phyloP scores from a whole-genome alignment of 2,888 invertebrate genomes.

The Hirtodrosophila histrioides region DNA sequence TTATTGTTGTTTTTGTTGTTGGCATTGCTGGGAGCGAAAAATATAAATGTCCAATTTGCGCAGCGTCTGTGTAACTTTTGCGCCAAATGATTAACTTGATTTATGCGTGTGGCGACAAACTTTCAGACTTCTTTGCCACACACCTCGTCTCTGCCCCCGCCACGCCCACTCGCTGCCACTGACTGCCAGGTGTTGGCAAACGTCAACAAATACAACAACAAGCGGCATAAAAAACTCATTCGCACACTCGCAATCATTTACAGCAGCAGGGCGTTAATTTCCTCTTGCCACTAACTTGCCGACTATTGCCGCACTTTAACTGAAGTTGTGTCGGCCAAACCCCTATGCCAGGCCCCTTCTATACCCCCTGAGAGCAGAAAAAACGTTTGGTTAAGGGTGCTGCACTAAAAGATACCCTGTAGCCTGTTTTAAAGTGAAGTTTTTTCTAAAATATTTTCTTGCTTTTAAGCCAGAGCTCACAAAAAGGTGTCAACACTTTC shows the following conservation, averaged over 20 bases:
- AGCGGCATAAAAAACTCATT: conserved; percentile 57
- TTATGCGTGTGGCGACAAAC: conserved; percentile 77
- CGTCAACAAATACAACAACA: conserved; percentile 27
- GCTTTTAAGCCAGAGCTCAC: too few relatives aligned
- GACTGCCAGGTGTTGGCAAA: conserved; percentile 1
- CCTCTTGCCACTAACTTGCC: conserved; percentile 58
- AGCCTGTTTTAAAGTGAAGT: too few relatives aligned
- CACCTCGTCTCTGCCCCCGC: conserved; percentile 16
- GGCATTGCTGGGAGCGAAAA: conserved; percentile 51
- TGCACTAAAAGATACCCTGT: too few relatives aligned
- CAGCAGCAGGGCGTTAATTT: conserved; percentile 69
- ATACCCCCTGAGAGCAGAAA: too few relatives aligned
- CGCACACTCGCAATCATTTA: conserved; percentile 51
- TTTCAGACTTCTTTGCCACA: conserved; percentile 43
- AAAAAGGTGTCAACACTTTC: too few relatives aligned
- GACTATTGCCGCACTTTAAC: conserved; percentile 50
- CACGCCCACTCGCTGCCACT: conserved; percentile 16
- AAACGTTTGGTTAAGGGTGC: too few relatives aligned
- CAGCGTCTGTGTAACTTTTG: conserved; percentile 61
- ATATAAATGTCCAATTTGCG: conserved; percentile 80
- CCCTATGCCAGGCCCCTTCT: background rate
- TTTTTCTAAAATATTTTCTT: too few relatives aligned
- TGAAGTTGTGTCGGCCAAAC: conserved; percentile 30
- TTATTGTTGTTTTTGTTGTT: conserved; percentile 2
- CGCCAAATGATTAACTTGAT: conserved; percentile 78